Percentiles rank a stretch among this genome's conserved stretches.
These are phyloP conservation scores for Dryoscopus gambensis DNA, from an alignment of 2,113 vertebrate genomes.

Conservation along the genomic window DNA sequence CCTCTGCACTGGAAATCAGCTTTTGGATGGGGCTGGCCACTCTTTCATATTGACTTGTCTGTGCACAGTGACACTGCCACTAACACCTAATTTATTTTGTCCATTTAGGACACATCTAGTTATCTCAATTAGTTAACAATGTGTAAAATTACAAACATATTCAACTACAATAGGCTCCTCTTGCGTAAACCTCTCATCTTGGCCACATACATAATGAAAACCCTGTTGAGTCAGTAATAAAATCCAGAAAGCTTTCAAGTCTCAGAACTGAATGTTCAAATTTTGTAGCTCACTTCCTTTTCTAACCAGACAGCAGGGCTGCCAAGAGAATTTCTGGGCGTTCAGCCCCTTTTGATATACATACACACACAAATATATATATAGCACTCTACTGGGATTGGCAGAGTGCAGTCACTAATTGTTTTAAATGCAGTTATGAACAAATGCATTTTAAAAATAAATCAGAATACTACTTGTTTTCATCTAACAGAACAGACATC, in stretches of 20 bases:
- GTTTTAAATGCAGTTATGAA: slow-evolving; percentile 32
- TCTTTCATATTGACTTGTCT: neutral
- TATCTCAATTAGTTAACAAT: slow-evolving; percentile 71
- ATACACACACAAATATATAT: slow-evolving; percentile 19
- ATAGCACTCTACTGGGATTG: slow-evolving; percentile 24
- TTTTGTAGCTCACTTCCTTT: slow-evolving; percentile 77
- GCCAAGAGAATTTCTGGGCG: slow-evolving; percentile 76
- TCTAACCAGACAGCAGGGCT: slow-evolving; percentile 77
- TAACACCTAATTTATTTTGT: slow-evolving; percentile 20
- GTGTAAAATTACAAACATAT: slow-evolving; percentile 74
- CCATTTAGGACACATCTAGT: slow-evolving; percentile 63
- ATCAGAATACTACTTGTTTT: slow-evolving; percentile 35
- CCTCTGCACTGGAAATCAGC: neutral
- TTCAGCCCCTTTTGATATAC: slow-evolving; percentile 68
- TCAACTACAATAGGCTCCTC: slow-evolving; percentile 72
- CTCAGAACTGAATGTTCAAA: slow-evolving; percentile 83
- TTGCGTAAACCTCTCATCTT: slow-evolving; percentile 73
- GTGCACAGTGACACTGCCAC: neutral
- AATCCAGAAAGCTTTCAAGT: slow-evolving; percentile 71
- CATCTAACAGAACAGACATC: neutral
- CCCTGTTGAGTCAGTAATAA: slow-evolving; percentile 80
- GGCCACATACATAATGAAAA: slow-evolving; percentile 79
- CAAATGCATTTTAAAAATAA: slow-evolving; percentile 20
- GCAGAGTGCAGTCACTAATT: slow-evolving; percentile 40
- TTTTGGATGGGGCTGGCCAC: neutral